Conservation (phyloP, 2,113 vertebrate species). For the Oryzias javanicus region DNA sequence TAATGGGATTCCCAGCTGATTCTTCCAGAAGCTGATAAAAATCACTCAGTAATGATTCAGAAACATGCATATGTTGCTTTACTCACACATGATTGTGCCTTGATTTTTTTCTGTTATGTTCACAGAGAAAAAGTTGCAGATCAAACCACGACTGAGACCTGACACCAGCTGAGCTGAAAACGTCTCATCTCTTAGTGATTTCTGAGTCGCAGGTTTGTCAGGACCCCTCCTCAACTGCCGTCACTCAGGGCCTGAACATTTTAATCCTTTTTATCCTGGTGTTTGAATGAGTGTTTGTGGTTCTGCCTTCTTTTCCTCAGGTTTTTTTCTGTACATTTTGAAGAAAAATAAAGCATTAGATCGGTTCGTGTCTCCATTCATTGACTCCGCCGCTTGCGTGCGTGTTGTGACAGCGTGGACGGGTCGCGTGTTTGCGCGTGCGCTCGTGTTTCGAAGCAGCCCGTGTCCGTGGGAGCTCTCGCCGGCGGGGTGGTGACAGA, state of each 20-base stretch:
- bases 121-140: slow-evolving; percentile 75
- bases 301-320: background rate
- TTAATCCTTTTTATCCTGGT: slow-evolving; percentile 5
- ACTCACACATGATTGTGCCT: background rate
- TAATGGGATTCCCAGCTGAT: no score
- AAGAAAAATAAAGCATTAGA: slow-evolving; percentile 34
- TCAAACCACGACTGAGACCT: slow-evolving; percentile 73
- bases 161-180: slow-evolving; percentile 3
- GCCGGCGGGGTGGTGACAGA: slow-evolving; percentile 49
- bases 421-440: slow-evolving; percentile 7
- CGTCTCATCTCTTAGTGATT: background rate
- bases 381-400: slow-evolving; percentile 1
- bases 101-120: slow-evolving; percentile 1
- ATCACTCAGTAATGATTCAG: no score
- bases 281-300: slow-evolving; percentile 16
- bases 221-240: slow-evolving; percentile 11
- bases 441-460: slow-evolving; percentile 2
- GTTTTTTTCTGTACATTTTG: slow-evolving; percentile 31
- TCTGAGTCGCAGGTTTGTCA: slow-evolving; percentile 23
- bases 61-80: no score
- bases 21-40: no score
- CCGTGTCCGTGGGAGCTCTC: slow-evolving; percentile 21
- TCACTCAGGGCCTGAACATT: slow-evolving; percentile 48
- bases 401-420: slow-evolving; percentile 19
- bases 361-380: background rate